phyloP scores from a whole-genome alignment of 1,140 invertebrate genomes.

The Apis laboriosa region DNA sequence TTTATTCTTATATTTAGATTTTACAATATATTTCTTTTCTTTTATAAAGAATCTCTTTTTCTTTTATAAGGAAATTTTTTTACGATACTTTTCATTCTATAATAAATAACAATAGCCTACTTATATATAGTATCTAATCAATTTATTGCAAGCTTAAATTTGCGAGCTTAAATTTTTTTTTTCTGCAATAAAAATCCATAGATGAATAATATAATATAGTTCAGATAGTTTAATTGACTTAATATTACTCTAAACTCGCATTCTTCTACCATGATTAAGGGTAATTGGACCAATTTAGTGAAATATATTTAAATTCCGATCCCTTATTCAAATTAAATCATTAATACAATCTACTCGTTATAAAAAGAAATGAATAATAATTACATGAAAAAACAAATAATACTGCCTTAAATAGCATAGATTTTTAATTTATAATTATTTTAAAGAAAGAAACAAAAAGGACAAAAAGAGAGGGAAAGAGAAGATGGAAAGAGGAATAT shows the following conservation, averaged over 20 bases:
- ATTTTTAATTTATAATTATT: conserved; percentile 29
- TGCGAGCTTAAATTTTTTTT: conserved; percentile 29
- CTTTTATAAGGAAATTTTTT: neutral
- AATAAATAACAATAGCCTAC: neutral
- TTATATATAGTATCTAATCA: neutral
- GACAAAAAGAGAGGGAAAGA: neutral
- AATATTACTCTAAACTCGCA: conserved; percentile 6
- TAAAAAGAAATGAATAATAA: conserved; percentile 11
- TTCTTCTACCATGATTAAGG: conserved; percentile 45
- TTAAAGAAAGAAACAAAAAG: neutral
- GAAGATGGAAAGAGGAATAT: neutral
- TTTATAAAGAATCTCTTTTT: neutral
- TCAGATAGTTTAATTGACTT: neutral
- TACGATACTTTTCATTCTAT: neutral
- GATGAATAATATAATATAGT: conserved; percentile 6
- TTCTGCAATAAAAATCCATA: neutral
- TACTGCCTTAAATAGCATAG: conserved; percentile 70
- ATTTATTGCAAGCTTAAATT: conserved; percentile 13
- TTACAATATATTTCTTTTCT: neutral
- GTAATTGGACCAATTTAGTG: conserved; percentile 58
- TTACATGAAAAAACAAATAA: conserved; percentile 55
- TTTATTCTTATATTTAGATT: neutral
- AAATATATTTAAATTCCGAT: conserved; percentile 39
- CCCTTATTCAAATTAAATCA: conserved; percentile 24
- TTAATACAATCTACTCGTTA: conserved; percentile 10